Percentiles rank a stretch among this genome's conserved stretches.
Conservation (phyloP, 2,797 vertebrate genomes). For the Catamblyrhynchus diadema region DNA sequence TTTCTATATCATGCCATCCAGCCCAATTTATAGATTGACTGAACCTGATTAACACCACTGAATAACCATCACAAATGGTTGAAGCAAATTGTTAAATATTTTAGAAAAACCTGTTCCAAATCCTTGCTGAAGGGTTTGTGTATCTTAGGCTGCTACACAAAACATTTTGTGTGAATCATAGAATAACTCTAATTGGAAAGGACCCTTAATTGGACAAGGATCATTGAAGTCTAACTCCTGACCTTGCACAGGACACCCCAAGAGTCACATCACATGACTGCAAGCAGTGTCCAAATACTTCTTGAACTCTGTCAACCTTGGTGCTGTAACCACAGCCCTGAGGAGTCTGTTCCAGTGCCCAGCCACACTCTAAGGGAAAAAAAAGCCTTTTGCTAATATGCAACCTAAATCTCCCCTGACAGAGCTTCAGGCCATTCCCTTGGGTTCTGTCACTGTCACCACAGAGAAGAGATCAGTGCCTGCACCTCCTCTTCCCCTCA, state of each 20-base stretch:
- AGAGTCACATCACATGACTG: neutral
- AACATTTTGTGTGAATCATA: neutral
- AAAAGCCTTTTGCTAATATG: neutral
- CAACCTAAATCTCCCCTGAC: neutral
- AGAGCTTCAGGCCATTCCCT: accelerated
- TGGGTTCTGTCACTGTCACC: neutral
- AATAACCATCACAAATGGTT: neutral
- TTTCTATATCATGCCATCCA: neutral
- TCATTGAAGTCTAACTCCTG: neutral
- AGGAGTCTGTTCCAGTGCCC: neutral
- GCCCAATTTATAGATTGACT: neutral
- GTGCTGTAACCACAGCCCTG: accelerated
- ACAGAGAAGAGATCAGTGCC: neutral
- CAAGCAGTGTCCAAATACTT: neutral
- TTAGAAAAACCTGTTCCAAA: neutral
- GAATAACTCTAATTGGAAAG: neutral
- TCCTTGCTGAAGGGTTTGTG: neutral
- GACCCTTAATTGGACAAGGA: neutral
- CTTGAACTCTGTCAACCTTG: neutral
- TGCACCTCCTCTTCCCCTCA: neutral
- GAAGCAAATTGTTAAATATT: neutral
- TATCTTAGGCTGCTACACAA: neutral
- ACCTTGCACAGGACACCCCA: neutral
- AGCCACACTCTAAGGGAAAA: accelerated
- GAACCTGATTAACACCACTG: neutral